These are phyloP conservation scores for Ylistrum balloti DNA, from an alignment of 1,140 invertebrate genomes.

Conservation along the genomic window DNA sequence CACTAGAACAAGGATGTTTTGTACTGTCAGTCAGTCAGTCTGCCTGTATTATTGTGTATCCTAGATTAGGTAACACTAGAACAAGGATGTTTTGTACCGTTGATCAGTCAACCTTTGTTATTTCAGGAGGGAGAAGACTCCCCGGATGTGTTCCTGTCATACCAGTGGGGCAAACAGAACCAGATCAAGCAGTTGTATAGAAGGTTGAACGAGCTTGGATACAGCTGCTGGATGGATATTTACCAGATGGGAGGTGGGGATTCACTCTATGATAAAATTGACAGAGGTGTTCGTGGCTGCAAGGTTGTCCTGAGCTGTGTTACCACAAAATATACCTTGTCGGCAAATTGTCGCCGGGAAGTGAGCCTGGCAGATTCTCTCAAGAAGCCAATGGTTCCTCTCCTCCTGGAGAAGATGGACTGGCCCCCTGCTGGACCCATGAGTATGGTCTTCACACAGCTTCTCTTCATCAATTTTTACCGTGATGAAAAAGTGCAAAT, in stretches of 20 bases:
- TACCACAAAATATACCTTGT: conserved; percentile 79
- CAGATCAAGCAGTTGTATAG: conserved; percentile 74
- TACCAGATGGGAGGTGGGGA: conserved; percentile 81
- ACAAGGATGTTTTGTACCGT: no score
- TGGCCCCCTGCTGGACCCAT: conserved; percentile 81
- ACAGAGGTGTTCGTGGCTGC: conserved; percentile 76
- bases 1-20: no score
- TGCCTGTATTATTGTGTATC: not conserved
- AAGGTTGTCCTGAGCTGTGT: conserved; percentile 76
- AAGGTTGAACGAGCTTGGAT: conserved; percentile 70
- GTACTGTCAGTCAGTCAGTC: no score
- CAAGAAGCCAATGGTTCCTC: conserved; percentile 78
- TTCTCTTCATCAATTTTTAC: conserved; percentile 75
- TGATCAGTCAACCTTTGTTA: no score
- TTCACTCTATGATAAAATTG: conserved; percentile 80
- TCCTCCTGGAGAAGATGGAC: conserved; percentile 74
- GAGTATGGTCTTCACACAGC: conserved; percentile 77
- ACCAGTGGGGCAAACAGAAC: conserved; percentile 80
- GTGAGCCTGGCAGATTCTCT: conserved; percentile 77
- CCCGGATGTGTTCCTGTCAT: conserved; percentile 78
- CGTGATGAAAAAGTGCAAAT: conserved; percentile 64
- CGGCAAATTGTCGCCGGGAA: conserved; percentile 78
- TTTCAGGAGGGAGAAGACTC: conserved; percentile 49
- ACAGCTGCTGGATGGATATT: conserved; percentile 80
- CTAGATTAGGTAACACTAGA: no score